Evolutionary conservation across 2,888 invertebrate species (phyloP).

Genomic region (Amblyjoppa proteus): DNA sequence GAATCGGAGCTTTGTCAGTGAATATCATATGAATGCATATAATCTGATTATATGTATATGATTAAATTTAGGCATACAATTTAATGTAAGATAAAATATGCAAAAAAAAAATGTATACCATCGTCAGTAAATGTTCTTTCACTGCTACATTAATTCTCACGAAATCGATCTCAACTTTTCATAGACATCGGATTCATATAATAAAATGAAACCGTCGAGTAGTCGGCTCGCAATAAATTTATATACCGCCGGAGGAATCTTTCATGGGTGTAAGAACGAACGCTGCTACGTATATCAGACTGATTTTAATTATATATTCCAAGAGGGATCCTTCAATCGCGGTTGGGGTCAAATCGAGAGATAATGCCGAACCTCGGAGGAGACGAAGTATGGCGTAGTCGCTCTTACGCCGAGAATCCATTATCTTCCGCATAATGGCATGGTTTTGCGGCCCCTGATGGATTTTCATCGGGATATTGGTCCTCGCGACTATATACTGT

Average conservation of each 20-base stretch:
- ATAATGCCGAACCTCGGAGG: conserved; percentile 24
- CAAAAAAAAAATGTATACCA: no score
- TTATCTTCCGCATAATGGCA: conserved; percentile 42
- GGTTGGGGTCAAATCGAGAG: conserved; percentile 21
- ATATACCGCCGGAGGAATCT: conserved; percentile 7
- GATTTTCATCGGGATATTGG: conserved; percentile 40
- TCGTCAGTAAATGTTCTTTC: not conserved
- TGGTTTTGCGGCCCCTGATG: conserved; percentile 19
- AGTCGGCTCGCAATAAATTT: conserved; percentile 14
- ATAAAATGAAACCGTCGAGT: conserved; percentile 2
- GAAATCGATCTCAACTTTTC: not conserved
- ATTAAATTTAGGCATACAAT: no score
- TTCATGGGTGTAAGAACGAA: not conserved
- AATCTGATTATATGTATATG: no score
- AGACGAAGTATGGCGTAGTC: conserved; percentile 11
- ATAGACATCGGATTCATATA: not conserved
- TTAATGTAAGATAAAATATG: no score
- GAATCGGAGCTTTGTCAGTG: no score
- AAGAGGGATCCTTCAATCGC: conserved; percentile 7
- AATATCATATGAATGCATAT: no score
- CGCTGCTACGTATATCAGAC: not conserved
- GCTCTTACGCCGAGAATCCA: conserved; percentile 26
- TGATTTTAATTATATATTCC: conserved; percentile 40
- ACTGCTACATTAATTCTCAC: not conserved
- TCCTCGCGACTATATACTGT: conserved; percentile 19